Base-by-base conservation (phyloP, 2,888 invertebrate genomes). In the Baronia brevicornis region DNA sequence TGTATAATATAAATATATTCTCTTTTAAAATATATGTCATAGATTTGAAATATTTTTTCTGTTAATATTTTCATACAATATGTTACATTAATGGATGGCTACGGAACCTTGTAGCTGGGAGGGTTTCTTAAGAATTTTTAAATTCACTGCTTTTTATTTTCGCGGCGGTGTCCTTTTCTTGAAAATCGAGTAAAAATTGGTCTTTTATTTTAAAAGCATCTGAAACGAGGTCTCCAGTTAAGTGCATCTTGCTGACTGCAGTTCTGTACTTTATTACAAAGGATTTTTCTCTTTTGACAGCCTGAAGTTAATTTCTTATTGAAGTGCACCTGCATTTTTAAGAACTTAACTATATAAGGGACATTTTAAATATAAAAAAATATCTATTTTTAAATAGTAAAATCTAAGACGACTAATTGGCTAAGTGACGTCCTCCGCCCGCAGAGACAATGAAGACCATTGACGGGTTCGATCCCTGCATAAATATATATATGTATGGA, bases 181-280 rank as follows among this genome's bases (percentile, higher is more conserved):
- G n/a, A n/a, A 23, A 23, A 20, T 34, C 23, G 19, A 8, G 24
- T 24, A 7, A 28, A 18, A 28, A 28, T 24, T 28, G 24, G 28
- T 24, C 20, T 19, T 19, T 14, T 28, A 34, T 34, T 28, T 28
- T 19, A 32, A n/a, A 7, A 13, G 34, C 34, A 14, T 14, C 28
- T 19, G 26, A 8, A 10, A 19, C 20, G 21, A 11, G n/a, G 12
- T 12, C 14, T 24, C 24, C 5, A 8, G 7, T n/a, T 24, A 24
- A 34, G 28, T 34, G 24, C 34, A 29, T 34, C 20, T 28, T 13
- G 7, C 24, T 15, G 24, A n/a, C 19, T 11, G 13, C 24, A 14
- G 20, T 22, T 13, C 33, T 33, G 13, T 15, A 17, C 27, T 22
- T 27, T 18, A 34, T 23, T 34, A 28, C 28, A 18, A 28, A 28